A percentile compares a stretch with the other conserved stretches of the same genome.
phyloP scores from a whole-genome alignment of 37 sponge, comb jelly and placozoan genomes.

The Haliclona indistincta region DNA sequence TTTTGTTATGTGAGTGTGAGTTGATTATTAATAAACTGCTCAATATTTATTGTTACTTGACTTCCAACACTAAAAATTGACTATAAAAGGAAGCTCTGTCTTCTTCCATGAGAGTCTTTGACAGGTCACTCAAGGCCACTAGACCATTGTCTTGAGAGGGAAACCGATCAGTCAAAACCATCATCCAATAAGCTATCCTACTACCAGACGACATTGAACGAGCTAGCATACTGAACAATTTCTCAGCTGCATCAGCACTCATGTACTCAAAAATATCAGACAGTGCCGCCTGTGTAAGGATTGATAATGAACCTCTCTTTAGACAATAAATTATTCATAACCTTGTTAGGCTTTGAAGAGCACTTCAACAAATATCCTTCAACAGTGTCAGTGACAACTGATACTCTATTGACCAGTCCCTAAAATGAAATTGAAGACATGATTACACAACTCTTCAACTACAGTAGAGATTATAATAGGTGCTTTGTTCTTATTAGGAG shows the following conservation, averaged over 20 bases:
- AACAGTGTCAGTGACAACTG: conserved; percentile 18
- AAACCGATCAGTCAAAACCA: conserved; percentile 20
- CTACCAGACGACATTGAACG: conserved; percentile 2
- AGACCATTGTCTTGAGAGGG: conserved; percentile 12
- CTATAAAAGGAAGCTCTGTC: conserved; percentile 63
- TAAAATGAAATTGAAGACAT: background rate
- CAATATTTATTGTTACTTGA: no score
- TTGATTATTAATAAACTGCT: no score
- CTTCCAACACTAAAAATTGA: conserved; percentile 15
- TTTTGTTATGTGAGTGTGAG: no score
- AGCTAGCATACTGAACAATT: conserved; percentile 19
- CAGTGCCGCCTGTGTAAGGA: conserved; percentile 30
- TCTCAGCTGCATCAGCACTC: conserved; percentile 31
- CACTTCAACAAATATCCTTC: conserved; percentile 21
- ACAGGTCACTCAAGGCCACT: conserved; percentile 12
- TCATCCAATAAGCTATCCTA: conserved; percentile 73
- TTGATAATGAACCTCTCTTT: no score
- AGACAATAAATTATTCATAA: no score
- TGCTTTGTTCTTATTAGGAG: no score
- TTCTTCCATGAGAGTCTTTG: conserved; percentile 16
- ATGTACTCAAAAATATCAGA: conserved; percentile 71
- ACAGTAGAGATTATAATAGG: no score
- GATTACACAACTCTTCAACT: no score
- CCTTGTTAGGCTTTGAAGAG: no score
- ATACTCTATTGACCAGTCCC: conserved; percentile 40